Evolutionary conservation across 2,797 vertebrate species (phyloP).

Genomic region (Melanotaenia maccullochi): DNA sequence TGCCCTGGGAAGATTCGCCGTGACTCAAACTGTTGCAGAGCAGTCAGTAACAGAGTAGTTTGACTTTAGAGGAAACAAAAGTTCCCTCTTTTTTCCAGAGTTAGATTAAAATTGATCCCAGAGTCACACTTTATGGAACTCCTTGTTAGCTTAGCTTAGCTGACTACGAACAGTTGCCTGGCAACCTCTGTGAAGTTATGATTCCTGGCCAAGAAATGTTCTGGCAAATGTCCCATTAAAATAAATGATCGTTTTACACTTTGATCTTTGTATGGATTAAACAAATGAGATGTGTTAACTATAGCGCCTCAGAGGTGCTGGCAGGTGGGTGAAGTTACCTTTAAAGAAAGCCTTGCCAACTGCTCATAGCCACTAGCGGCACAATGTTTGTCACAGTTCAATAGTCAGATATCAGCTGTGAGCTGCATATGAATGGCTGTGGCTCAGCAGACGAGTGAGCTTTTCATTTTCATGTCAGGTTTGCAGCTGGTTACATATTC

Average conservation of each 20-base stretch:
- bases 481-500: neutral
- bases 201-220: constrained; percentile 2
- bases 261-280: neutral
- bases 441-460: neutral
- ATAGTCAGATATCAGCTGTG: neutral
- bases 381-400: neutral
- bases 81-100: neutral
- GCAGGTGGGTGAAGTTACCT: neutral
- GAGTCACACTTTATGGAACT: neutral
- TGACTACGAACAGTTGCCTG: neutral
- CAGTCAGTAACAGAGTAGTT: neutral
- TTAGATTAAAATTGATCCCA: neutral
- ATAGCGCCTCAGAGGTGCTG: neutral
- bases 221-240: constrained; percentile 4
- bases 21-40: neutral
- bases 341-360: neutral
- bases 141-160: neutral
- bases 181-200: constrained; percentile 6
- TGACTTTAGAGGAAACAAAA: neutral
- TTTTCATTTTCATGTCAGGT: neutral
- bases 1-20: neutral
- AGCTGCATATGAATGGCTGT: neutral
- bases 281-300: neutral
- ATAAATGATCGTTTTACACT: neutral
- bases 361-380: neutral